phyloP scores from a whole-genome alignment of 2,113 vertebrate species.

The Haemorhous mexicanus region DNA sequence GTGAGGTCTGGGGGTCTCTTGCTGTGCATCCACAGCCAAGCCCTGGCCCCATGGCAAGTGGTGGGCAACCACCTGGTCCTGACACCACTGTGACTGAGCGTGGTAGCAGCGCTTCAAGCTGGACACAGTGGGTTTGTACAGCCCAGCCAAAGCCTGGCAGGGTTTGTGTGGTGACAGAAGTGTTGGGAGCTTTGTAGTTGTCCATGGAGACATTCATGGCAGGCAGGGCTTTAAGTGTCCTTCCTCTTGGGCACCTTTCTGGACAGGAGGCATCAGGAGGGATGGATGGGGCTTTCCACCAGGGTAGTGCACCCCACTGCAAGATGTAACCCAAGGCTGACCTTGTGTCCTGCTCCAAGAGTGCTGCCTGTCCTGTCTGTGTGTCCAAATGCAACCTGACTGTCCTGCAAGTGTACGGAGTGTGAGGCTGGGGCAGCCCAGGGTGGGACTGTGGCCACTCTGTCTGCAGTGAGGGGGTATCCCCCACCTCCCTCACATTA shows the following conservation, averaged over 20 bases:
- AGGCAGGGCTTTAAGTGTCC: neutral
- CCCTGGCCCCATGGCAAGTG: accelerated
- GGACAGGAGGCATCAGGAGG: neutral
- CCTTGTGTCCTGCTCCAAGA: neutral
- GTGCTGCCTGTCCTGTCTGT: neutral
- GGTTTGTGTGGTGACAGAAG: neutral
- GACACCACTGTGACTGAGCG: accelerated
- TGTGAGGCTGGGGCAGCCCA: neutral
- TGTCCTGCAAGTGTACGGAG: neutral
- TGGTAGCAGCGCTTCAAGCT: neutral
- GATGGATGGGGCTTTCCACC: accelerated
- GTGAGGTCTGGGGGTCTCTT: neutral
- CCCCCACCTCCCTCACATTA: neutral
- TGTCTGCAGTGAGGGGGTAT: neutral
- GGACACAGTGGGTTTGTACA: neutral
- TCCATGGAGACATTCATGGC: neutral
- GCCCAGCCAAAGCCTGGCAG: neutral
- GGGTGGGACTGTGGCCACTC: neutral
- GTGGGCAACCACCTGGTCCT: neutral
- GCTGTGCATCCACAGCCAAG: neutral
- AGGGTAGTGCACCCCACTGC: accelerated
- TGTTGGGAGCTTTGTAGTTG: neutral
- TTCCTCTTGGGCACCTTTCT: neutral
- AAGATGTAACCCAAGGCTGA: neutral
- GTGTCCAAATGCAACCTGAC: neutral